These are phyloP conservation scores for Craterocephalus amniculus DNA, from an alignment of 2,797 vertebrate species.

Conservation along the genomic window DNA sequence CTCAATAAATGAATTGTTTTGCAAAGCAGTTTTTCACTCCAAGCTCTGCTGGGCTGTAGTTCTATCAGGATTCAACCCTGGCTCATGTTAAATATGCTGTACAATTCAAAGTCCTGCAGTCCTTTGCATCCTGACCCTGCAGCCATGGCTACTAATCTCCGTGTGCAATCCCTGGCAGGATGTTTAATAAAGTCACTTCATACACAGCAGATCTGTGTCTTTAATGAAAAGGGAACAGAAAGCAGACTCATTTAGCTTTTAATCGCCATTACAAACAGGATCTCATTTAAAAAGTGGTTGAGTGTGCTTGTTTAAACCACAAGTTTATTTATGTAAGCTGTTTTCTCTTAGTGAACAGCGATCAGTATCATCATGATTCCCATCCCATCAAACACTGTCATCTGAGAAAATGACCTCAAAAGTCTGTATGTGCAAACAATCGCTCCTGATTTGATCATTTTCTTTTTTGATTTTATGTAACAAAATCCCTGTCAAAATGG, in stretches of 20 bases:
- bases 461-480: neutral
- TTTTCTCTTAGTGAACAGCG: neutral
- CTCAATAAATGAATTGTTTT: neutral
- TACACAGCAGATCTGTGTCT: constrained; percentile 12
- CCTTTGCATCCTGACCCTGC: constrained; percentile 16
- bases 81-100: neutral
- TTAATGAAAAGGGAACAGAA: constrained; percentile 7
- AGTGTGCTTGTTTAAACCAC: too few species aligned
- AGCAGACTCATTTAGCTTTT: constrained; percentile 18
- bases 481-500: neutral
- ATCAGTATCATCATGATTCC: neutral
- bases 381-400: neutral
- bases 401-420: neutral
- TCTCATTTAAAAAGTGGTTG: neutral
- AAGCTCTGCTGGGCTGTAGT: neutral
- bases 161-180: constrained; percentile 37
- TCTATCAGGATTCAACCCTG: neutral
- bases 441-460: neutral
- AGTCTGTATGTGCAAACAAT: neutral
- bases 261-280: constrained; percentile 22
- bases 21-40: neutral
- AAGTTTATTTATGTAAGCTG: neutral
- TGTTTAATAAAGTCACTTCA: constrained; percentile 59
- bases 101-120: constrained; percentile 24
- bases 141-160: constrained; percentile 66